Evolutionary conservation across 2,113 vertebrate species (phyloP).

Genomic region (Eulacestoma nigropectus): DNA sequence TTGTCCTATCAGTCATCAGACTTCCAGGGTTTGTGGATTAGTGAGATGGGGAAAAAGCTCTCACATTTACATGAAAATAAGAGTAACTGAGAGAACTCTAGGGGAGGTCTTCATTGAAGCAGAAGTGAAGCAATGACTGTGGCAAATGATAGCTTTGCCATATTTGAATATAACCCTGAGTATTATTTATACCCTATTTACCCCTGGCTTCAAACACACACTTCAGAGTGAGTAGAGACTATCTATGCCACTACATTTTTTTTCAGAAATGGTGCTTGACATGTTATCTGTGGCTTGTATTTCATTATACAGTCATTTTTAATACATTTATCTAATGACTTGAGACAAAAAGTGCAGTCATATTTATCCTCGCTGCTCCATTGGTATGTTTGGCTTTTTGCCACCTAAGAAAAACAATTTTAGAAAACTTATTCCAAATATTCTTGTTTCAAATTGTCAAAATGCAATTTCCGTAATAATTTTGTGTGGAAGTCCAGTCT

Average conservation of each 20-base stretch:
- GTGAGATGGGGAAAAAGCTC: not conserved
- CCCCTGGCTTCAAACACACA: not conserved
- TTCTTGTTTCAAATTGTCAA: not conserved
- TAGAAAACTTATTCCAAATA: not conserved
- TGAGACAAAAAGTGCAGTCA: not conserved
- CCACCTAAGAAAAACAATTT: not conserved
- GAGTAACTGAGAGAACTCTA: not conserved
- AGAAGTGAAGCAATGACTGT: not conserved
- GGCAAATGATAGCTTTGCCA: not conserved
- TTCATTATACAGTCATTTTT: not conserved
- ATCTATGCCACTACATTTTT: not conserved
- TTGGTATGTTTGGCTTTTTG: not conserved
- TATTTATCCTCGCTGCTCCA: not conserved
- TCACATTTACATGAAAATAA: not conserved
- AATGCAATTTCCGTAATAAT: slow-evolving; percentile 33
- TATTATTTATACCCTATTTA: not conserved
- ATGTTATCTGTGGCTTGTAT: not conserved
- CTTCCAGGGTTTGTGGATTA: not conserved
- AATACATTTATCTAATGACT: not conserved
- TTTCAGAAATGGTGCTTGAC: not conserved
- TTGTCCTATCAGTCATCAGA: not conserved
- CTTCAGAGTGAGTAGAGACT: not conserved
- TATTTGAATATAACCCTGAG: not conserved
- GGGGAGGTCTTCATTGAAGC: not conserved
- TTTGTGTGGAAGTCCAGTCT: not conserved